Evolutionary conservation across 2,797 vertebrate species (phyloP), one percentile per base, ranked within the genome.

Genomic region (Phalanger gymnotis): DNA sequence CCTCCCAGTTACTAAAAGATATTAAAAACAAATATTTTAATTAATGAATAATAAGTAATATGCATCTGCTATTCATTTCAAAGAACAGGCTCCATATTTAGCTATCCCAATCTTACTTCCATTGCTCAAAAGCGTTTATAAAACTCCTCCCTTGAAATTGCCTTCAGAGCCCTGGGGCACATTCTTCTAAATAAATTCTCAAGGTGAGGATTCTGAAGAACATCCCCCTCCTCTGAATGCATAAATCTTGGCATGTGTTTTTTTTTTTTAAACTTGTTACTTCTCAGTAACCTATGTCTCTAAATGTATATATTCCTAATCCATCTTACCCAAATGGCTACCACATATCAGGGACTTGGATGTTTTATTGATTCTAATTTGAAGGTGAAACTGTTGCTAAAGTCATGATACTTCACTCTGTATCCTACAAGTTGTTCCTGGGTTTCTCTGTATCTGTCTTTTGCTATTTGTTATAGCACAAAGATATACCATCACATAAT

Each of bases 171-270:
- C 27, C 53, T 56, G 27, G 58, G 27, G 51, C 22, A 66, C 13
- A 73, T 40, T 14, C 81, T 94, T 90, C 90, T 66, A 58, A 92
- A 3, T 16, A 81, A 90, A 47, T 96, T 30, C 5, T 56, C 14
- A 19, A 47, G 22, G n/a, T 47, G 47, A 90, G 34, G 27, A 89
- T 73, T 96, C 90, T 61, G 10, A 93, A 93, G 95, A 54, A 89
- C 19, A 92, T 25, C 19, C 2, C 34, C 2, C 12, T 47, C 25
- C 92, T 40, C 53, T n/a, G 13, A 34, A 91, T 54, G 90, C 47
- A 6, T 90, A 55, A 93, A 5, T 92, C 73, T 81, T 53, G 90
- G 55, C 93, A 10, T 3, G 1, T 10, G 40, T 25, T 54, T 57
- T 57, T 58, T 30, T 61, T 34, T n/a, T n/a, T 73, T 40, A 9